Evolutionary conservation across 2,113 vertebrate genomes (phyloP).

Genomic region (Amia ocellicauda): DNA sequence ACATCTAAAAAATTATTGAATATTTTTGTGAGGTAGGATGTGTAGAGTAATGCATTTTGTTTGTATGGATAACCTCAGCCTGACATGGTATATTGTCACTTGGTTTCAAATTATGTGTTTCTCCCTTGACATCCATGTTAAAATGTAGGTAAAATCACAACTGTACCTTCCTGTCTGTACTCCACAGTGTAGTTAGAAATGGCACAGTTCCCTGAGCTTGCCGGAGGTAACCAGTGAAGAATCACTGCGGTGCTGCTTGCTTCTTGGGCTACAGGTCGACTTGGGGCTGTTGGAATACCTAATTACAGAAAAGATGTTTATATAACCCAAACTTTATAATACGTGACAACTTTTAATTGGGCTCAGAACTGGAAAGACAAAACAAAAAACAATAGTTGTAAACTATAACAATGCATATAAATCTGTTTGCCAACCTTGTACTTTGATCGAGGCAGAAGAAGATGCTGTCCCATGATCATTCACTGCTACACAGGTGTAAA

Average conservation of each 20-base stretch:
- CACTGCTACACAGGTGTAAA: slow-evolving; percentile 90
- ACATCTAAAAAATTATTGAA: no score
- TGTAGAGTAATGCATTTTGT: no score
- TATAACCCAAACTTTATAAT: neutral
- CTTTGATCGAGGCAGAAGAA: slow-evolving; percentile 92
- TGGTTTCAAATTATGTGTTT: neutral
- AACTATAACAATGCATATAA: no score
- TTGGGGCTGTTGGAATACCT: slow-evolving; percentile 91
- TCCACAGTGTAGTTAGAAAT: slow-evolving; percentile 94
- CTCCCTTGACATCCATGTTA: neutral
- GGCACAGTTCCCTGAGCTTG: slow-evolving; percentile 84
- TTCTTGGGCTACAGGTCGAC: slow-evolving; percentile 90
- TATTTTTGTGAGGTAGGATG: no score
- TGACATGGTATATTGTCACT: no score
- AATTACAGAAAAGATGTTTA: neutral
- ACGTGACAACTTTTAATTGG: no score
- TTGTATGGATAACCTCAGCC: no score
- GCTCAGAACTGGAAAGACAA: neutral
- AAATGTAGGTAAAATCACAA: neutral
- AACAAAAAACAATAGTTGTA: no score
- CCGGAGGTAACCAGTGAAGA: slow-evolving; percentile 88
- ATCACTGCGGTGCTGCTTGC: slow-evolving; percentile 87
- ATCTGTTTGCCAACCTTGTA: slow-evolving; percentile 88
- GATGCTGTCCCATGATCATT: slow-evolving; percentile 85
- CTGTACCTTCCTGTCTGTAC: slow-evolving; percentile 89